Base-by-base conservation (phyloP, 2,888 invertebrate species). In the Tuberolachnus salignus region DNA sequence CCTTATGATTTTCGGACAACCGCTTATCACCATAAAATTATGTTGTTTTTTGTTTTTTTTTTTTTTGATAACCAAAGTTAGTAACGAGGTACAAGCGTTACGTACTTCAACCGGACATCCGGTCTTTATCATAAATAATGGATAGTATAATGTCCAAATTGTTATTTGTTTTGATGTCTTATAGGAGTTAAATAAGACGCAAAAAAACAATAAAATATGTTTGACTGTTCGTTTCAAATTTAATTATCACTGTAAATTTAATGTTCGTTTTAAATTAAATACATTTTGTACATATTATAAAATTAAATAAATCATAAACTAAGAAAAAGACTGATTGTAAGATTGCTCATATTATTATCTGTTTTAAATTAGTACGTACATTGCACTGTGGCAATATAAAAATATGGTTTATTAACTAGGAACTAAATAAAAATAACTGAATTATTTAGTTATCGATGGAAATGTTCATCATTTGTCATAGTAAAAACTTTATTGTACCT, bases 121-220 rank as follows among this genome's bases (percentile, higher is more conserved):
- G 69, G 46, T n/a, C 53, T 69, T 69, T 69, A 69, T 69, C 69
- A 69, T 53, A 42, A 63, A 42, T 63, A 34, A 34, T 34, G 34
- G 34, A 34, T 34, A 63, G 34, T 19, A 42, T n/a, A 34, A 34
- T 34, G 34, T 34, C 34, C 3, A 34, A 34, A 4, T 34, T 34
- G 34, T 34, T 34, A 34, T 34, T 34, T 34, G 34, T 34, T 34
- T 34, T 34, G 34, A 51, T 67, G 67, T 70, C 55, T 69, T 70
- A 10, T n/a, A 44, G 19, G 69, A 42, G 42, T 13, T 21, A 44
- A 55, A 70, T n/a, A 42, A 55, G 21, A 1, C 1, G 9, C 11
- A 13, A 14, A 42, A 53, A 55, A n/a, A n/a, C n/a, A n/a, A 55
- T n/a, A 51, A 46, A n/a, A n/a, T n/a, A 23, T 16, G 26, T 13